phyloP scores from a whole-genome alignment of 2,888 invertebrate species.

The Lochmaea capreae region DNA sequence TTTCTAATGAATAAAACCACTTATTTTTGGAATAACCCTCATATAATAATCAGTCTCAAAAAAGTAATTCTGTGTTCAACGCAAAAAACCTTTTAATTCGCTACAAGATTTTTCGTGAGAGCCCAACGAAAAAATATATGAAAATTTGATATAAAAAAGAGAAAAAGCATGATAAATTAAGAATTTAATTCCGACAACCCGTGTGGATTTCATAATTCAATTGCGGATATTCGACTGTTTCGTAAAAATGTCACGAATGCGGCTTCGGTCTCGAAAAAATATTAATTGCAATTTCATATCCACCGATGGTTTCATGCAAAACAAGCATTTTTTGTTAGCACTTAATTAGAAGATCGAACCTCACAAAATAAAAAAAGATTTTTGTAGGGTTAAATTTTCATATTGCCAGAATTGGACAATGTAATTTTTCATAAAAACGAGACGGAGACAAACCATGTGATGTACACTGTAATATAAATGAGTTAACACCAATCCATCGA shows the following conservation, averaged over 20 bases:
- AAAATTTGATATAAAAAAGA: slow-evolving; percentile 1
- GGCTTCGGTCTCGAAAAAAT: slow-evolving; percentile 23
- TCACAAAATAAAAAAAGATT: too few species aligned
- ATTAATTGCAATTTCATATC: slow-evolving; percentile 37
- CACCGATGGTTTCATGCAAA: slow-evolving; percentile 30
- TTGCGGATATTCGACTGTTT: slow-evolving; percentile 32
- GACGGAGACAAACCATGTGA: too few species aligned
- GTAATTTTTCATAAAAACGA: too few species aligned
- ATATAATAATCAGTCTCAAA: too few species aligned
- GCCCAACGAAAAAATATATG: too few species aligned
- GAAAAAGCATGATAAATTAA: slow-evolving; percentile 18
- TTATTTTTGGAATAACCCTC: too few species aligned
- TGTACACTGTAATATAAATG: too few species aligned
- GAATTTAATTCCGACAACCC: slow-evolving; percentile 22
- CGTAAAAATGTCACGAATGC: slow-evolving; percentile 39
- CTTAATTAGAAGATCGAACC: slow-evolving; percentile 35
- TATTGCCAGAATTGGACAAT: too few species aligned
- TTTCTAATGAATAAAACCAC: too few species aligned
- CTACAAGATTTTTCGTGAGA: background rate
- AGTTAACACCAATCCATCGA: too few species aligned
- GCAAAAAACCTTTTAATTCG: background rate
- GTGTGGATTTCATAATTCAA: slow-evolving; percentile 31
- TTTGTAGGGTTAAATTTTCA: too few species aligned
- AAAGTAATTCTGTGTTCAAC: too few species aligned
- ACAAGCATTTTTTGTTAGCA: slow-evolving; percentile 36